phyloP scores from a whole-genome alignment of 2,113 vertebrate genomes.

The Chaenocephalus aceratus region DNA sequence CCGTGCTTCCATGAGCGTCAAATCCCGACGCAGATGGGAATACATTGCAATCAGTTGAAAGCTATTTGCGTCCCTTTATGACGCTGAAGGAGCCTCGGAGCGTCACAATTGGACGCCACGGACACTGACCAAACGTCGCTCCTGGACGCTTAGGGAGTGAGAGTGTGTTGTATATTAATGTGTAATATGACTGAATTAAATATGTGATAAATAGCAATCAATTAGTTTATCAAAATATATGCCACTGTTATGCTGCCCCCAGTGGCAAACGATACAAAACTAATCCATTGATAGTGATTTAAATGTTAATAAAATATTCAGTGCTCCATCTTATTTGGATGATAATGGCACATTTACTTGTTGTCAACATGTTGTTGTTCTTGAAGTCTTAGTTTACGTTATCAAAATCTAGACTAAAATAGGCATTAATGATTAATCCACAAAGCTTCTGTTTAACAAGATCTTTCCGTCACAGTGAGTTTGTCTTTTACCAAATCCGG shows the following conservation, averaged over 20 bases:
- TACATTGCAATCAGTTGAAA: too few relatives aligned
- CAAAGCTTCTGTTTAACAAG: background rate
- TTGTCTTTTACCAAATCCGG: slow-evolving; percentile 18
- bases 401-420: background rate
- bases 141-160: too few relatives aligned
- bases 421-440: background rate
- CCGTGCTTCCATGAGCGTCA: too few relatives aligned
- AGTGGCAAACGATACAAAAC: background rate
- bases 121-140: too few relatives aligned
- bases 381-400: background rate
- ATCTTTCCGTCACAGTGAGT: slow-evolving; percentile 8
- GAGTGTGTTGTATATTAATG: too few relatives aligned
- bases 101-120: too few relatives aligned
- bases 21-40: too few relatives aligned
- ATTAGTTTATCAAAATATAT: background rate
- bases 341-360: background rate
- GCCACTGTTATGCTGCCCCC: background rate
- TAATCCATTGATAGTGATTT: background rate
- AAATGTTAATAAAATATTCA: background rate
- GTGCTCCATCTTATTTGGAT: background rate
- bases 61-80: too few relatives aligned
- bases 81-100: too few relatives aligned
- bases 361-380: background rate
- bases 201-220: too few relatives aligned
- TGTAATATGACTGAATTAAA: too few relatives aligned